Percentiles rank a stretch among this genome's conserved stretches.
Conservation (phyloP, 2,113 vertebrate species). For the Oenanthe melanoleuca region DNA sequence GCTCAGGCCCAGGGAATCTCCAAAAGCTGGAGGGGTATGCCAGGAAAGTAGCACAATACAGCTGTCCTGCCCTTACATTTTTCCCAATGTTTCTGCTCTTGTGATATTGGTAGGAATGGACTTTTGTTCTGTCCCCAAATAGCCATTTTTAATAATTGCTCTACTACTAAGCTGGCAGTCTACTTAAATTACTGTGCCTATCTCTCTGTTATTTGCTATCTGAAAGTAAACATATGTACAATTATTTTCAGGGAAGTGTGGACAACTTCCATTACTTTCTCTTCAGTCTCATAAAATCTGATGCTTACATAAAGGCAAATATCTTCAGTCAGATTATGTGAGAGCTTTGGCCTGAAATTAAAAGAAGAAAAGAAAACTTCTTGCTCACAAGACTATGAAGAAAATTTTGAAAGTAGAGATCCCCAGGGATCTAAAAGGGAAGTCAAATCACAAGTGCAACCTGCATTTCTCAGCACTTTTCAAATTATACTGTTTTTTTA, state of each 20-base stretch:
- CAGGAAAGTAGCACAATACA: neutral
- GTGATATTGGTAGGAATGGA: neutral
- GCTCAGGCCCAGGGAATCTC: neutral
- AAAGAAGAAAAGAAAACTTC: neutral
- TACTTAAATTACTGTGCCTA: neutral
- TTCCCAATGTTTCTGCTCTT: neutral
- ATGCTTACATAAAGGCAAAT: neutral
- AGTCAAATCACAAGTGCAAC: neutral
- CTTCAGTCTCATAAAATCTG: neutral
- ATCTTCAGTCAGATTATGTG: neutral
- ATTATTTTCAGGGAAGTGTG: neutral
- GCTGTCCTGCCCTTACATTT: neutral
- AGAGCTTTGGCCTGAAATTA: neutral
- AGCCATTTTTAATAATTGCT: neutral
- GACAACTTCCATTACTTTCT: neutral
- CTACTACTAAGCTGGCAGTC: neutral
- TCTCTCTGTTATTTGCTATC: neutral
- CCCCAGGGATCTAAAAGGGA: neutral
- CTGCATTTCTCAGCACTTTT: neutral
- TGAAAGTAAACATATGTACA: neutral
- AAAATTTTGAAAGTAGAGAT: neutral
- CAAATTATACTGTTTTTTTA: neutral
- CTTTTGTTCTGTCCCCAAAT: neutral
- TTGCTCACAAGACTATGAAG: neutral
- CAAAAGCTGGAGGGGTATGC: neutral